Evolutionary conservation across 2,797 vertebrate genomes (phyloP), one percentile per base, ranked within the genome.

Genomic region (Halcyon smyrnensis): DNA sequence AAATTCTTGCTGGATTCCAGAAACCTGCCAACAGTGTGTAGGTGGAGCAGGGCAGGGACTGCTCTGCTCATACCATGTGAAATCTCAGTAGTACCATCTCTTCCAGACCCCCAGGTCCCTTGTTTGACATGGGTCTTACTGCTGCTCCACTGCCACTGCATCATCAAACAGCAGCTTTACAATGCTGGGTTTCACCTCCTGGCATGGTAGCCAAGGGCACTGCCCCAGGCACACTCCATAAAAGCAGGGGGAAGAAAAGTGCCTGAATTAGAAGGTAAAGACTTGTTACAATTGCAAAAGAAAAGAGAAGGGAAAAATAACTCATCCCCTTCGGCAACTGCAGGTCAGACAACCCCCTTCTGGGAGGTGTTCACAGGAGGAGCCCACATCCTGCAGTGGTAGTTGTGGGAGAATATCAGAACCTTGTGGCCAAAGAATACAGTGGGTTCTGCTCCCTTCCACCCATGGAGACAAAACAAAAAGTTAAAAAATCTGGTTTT

Each of bases 21-120:
- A 39, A 25, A 25, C 12, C 43, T 32, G 41, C 25, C 1, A 8
- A 6, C 14, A 28, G 50, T 1, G 0, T 28, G 37, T 34, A 24
- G 56, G 68, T 3, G 45, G 43, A 41, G 48, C 32, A 10, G 1
- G 4, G 45, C 3, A 32, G 36, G 51, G 51, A 34, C 56, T 5
- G 37, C 15, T 70, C 23, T 53, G 70, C 74, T 81, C 57, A 11
- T 11, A 1, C 1, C 3, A 2, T 32, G n/a, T 53, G 64, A 39
- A 70, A 56, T 34, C 43, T 37, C 12, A 0, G 48, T 3, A 15
- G 67, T 28, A 45, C 15, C 74, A 77, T 21, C 37, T 51, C 63
- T 39, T 45, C 69, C 59, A 27, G n/a, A 56, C 36, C 12, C 69
- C 30, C 62, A 34, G 2, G 20, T 23, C 57, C 32, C 68, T 43